A percentile compares a stretch with the other conserved stretches of the same genome.
Evolutionary conservation across 2,888 invertebrate species (phyloP).

Genomic region (Tetragonisca angustula): DNA sequence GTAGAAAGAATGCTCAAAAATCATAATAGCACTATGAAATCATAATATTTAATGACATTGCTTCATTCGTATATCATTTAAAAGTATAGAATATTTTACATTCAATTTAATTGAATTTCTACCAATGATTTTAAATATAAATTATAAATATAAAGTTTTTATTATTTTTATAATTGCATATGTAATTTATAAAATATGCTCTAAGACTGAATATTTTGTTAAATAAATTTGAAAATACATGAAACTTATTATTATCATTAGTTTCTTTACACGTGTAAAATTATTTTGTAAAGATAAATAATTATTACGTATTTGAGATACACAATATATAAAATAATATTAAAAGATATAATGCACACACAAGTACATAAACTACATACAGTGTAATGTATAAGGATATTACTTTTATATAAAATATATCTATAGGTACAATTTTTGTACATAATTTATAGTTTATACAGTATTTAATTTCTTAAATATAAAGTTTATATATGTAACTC

Average conservation of each 20-base stretch:
- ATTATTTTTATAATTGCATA: conserved; percentile 11
- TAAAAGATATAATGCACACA: conserved; percentile 4
- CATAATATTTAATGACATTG: conserved; percentile 1
- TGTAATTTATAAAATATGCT: conserved; percentile 14
- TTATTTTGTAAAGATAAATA: conserved; percentile 33
- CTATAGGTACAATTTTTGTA: conserved; percentile 10
- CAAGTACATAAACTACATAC: background rate
- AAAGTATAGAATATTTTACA: background rate
- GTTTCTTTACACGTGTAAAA: conserved; percentile 35
- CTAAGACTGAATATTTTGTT: conserved; percentile 63
- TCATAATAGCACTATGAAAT: conserved; percentile 7
- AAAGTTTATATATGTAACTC: conserved; percentile 18
- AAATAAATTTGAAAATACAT: conserved; percentile 42
- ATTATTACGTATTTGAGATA: conserved; percentile 17
- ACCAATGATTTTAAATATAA: background rate
- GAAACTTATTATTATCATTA: conserved; percentile 18
- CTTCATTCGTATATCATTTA: conserved; percentile 15
- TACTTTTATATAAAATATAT: conserved; percentile 34
- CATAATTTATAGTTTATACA: conserved; percentile 24
- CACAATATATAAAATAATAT: conserved; percentile 6
- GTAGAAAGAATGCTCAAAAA: background rate
- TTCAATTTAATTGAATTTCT: conserved; percentile 2
- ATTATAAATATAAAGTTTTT: conserved; percentile 5
- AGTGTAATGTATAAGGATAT: conserved; percentile 18
- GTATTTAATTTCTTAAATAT: conserved; percentile 22